These are phyloP conservation scores for Nymphicus hollandicus DNA, from an alignment of 2,113 vertebrate genomes.

Conservation along the genomic window DNA sequence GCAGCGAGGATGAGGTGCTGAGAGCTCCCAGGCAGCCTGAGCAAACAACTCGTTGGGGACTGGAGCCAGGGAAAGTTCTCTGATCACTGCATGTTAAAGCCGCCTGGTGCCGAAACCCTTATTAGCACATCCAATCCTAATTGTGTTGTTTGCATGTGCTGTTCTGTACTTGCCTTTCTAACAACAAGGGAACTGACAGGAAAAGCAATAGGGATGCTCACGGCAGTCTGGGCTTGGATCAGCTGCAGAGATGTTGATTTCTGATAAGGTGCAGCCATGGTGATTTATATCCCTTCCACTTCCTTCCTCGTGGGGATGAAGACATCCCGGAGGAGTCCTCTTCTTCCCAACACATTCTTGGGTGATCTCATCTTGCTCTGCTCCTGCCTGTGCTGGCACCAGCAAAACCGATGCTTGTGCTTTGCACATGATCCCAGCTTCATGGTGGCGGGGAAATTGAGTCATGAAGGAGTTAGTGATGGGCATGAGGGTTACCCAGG, in stretches of 20 bases:
- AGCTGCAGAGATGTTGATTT: not conserved
- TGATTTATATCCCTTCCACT: constrained; percentile 37
- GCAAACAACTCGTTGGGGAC: not conserved
- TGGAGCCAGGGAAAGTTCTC: constrained; percentile 39
- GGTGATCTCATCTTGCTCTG: not conserved
- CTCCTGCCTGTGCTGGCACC: not conserved
- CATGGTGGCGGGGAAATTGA: not conserved
- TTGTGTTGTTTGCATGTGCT: constrained; percentile 41
- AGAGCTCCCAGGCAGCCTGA: not conserved
- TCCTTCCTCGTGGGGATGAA: constrained; percentile 31
- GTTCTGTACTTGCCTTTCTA: constrained; percentile 47
- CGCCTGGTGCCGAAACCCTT: constrained; percentile 12
- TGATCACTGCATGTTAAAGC: constrained; percentile 15
- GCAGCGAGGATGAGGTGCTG: not conserved
- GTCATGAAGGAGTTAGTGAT: not conserved
- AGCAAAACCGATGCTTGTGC: not conserved
- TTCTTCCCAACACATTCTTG: not conserved
- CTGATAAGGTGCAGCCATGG: not conserved
- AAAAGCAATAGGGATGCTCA: constrained; percentile 23
- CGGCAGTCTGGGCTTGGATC: constrained; percentile 33
- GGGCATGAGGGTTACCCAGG: not conserved
- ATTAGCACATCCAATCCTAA: constrained; percentile 40
- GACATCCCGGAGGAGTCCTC: not conserved
- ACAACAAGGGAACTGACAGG: constrained; percentile 29
- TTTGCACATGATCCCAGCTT: not conserved